Percentiles rank a stretch among this genome's conserved stretches.
phyloP scores from a whole-genome alignment of 2,797 vertebrate species.

The Rhynchotus rufescens region DNA sequence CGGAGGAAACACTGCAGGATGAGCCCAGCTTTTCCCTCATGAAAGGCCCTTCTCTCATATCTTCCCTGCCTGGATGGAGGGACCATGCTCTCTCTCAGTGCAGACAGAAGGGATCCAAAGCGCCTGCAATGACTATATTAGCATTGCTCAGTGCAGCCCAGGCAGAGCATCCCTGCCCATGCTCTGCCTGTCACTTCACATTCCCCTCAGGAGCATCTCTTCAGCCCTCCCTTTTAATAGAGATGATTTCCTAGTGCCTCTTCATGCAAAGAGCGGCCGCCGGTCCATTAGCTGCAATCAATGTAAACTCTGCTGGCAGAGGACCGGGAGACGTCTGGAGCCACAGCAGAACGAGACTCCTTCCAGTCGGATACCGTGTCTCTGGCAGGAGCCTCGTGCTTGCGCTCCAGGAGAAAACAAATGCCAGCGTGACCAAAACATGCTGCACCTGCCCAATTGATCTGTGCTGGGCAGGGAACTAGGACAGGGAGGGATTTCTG shows the following conservation, averaged over 20 bases:
- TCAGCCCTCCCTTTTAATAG: not conserved
- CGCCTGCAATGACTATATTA: slow-evolving; percentile 64
- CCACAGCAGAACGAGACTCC: not conserved
- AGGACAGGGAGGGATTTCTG: not conserved
- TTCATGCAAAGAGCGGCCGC: not conserved
- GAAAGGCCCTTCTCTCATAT: too few relatives aligned
- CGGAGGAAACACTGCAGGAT: not conserved
- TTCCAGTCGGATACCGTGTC: not conserved
- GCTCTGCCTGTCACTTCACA: slow-evolving; percentile 16
- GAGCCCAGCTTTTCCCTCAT: not conserved
- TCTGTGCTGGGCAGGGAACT: not conserved
- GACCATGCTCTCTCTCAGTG: too few relatives aligned
- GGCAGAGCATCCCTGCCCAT: not conserved
- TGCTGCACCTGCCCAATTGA: not conserved
- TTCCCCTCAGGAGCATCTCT: slow-evolving; percentile 8
- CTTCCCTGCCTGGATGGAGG: too few relatives aligned
- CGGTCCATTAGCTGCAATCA: not conserved
- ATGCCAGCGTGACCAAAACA: not conserved
- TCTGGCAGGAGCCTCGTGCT: not conserved
- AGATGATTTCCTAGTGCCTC: not conserved
- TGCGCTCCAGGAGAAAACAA: not conserved
- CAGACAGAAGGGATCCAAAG: slow-evolving; percentile 44
- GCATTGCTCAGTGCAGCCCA: slow-evolving; percentile 44
- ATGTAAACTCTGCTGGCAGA: not conserved
- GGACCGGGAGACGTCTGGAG: not conserved